These are phyloP conservation scores for Parauchenoglanis punctatus DNA, from an alignment of 2,797 vertebrate species.

Conservation along the genomic window DNA sequence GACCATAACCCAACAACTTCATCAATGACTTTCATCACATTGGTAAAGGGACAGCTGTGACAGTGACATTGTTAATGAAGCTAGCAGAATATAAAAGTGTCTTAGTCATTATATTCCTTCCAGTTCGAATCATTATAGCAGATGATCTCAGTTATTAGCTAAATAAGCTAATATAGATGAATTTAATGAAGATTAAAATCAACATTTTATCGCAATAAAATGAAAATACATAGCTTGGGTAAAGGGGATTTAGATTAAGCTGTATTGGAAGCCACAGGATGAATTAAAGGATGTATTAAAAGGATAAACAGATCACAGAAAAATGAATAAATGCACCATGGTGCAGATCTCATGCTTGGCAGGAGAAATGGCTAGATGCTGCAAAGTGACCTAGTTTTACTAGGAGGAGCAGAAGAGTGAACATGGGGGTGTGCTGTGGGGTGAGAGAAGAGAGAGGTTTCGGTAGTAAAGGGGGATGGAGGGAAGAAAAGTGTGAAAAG, in stretches of 20 bases:
- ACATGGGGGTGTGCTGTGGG: constrained; percentile 9
- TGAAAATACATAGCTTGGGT: neutral
- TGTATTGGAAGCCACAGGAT: neutral
- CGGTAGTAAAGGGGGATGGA: constrained; percentile 10
- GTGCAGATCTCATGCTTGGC: constrained; percentile 66
- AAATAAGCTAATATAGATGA: neutral
- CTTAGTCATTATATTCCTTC: neutral
- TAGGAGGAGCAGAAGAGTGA: constrained; percentile 38
- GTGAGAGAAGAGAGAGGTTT: constrained; percentile 15
- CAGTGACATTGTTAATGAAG: neutral
- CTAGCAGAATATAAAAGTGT: constrained; percentile 1
- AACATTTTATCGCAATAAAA: neutral
- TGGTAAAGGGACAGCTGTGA: neutral
- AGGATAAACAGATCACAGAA: neutral
- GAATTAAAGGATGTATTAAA: neutral
- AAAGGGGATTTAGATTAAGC: neutral
- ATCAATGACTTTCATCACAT: neutral
- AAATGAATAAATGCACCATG: constrained; percentile 52
- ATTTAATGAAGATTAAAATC: neutral
- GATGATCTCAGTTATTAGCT: neutral
- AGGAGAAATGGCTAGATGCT: constrained; percentile 65
- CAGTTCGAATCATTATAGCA: neutral
- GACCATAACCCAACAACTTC: constrained; percentile 2
- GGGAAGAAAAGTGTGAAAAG: neutral
- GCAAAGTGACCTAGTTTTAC: constrained; percentile 76